Conservation (phyloP, 2,113 vertebrate genomes). For the Atractosteus spatula region DNA sequence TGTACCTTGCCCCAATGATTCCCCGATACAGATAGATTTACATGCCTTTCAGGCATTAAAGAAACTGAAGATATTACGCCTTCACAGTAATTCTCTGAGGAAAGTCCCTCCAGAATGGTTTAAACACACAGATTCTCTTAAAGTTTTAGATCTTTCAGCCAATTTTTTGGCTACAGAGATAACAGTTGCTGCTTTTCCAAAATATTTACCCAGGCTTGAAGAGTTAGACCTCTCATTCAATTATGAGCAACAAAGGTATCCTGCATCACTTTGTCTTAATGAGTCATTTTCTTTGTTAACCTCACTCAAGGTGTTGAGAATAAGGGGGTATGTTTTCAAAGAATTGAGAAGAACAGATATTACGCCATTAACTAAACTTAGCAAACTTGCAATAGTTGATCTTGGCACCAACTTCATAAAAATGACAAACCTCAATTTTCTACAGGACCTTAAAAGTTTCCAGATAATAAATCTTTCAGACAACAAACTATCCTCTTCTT, state of each 20-base stretch:
- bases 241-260: conserved; percentile 78
- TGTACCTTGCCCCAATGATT: conserved; percentile 68
- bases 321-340: conserved; percentile 87
- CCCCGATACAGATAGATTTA: conserved; percentile 62
- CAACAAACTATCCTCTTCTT: conserved; percentile 90
- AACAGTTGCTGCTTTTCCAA: conserved; percentile 67
- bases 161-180: conserved; percentile 83
- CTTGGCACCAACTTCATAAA: conserved; percentile 95
- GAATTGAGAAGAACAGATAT: conserved; percentile 66
- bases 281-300: conserved; percentile 65
- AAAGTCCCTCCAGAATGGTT: conserved; percentile 73
- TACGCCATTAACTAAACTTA: conserved; percentile 59
- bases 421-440: conserved; percentile 70
- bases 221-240: conserved; percentile 91
- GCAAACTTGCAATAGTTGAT: conserved; percentile 80
- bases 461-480: conserved; percentile 80
- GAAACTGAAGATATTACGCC: conserved; percentile 73
- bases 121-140: conserved; percentile 59
- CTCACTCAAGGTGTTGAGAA: conserved; percentile 69
- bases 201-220: conserved; percentile 66
- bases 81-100: conserved; percentile 85
- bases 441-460: conserved; percentile 70
- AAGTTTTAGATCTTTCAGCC: conserved; percentile 83
- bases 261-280: conserved; percentile 65
- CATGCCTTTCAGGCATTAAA: conserved; percentile 70